Percentiles rank a stretch among this genome's conserved stretches.
Evolutionary conservation across 2,113 vertebrate genomes (phyloP).

Genomic region (Campylomormyrus numenius): DNA sequence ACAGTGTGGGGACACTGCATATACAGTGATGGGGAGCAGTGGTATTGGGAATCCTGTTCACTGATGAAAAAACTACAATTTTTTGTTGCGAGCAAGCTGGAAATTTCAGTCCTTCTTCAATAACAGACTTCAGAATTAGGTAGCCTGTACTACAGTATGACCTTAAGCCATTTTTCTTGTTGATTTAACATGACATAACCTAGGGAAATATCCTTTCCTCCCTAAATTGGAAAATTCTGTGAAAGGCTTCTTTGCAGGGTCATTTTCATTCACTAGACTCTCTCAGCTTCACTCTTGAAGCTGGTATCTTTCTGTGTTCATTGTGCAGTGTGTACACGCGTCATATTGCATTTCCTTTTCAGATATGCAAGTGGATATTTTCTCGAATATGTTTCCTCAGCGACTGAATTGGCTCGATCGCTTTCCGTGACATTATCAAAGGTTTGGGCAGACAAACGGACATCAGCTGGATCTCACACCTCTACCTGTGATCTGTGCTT

Average conservation of each 20-base stretch:
- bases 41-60: background rate
- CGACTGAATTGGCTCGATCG: background rate
- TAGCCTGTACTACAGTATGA: background rate
- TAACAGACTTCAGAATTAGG: background rate
- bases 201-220: background rate
- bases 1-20: background rate
- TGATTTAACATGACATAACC: background rate
- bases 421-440: background rate
- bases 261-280: background rate
- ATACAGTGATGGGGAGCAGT: background rate
- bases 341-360: background rate
- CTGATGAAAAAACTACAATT: background rate
- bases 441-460: background rate
- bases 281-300: background rate
- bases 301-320: background rate
- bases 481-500: background rate
- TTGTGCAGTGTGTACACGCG: background rate
- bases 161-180: background rate
- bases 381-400: background rate
- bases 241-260: background rate
- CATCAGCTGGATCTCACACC: background rate
- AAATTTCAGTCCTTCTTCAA: background rate
- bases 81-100: background rate
- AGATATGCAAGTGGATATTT: background rate
- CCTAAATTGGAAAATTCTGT: background rate